These are phyloP conservation scores for Danio albolineatus DNA, from an alignment of 2,797 vertebrate species.

Conservation along the genomic window DNA sequence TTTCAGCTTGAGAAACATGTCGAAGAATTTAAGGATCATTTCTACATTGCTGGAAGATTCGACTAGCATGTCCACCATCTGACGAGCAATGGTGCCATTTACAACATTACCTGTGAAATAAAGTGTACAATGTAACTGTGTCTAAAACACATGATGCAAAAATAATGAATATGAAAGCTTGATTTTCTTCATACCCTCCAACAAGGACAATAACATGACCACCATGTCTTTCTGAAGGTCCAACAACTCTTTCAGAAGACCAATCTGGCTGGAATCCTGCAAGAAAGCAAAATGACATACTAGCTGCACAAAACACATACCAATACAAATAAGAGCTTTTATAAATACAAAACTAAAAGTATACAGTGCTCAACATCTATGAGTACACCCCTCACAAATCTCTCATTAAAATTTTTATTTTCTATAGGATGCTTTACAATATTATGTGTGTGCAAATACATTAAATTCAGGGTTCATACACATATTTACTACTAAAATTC, in stretches of 20 bases:
- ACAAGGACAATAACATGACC: conserved; percentile 93
- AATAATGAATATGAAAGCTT: neutral
- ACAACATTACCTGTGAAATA: conserved; percentile 89
- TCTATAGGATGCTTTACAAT: no score
- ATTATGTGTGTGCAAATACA: no score
- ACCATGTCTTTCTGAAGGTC: conserved; percentile 99
- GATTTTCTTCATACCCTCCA: conserved; percentile 83
- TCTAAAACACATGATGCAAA: neutral
- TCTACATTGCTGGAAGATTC: conserved; percentile 98
- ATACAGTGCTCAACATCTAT: no score
- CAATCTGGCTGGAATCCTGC: conserved; percentile 95
- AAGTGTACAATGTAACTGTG: conserved; percentile 11
- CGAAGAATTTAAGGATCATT: conserved; percentile 99
- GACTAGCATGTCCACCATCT: conserved; percentile 99
- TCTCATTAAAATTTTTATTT: no score
- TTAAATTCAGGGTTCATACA: no score
- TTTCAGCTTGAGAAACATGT: conserved; percentile 98
- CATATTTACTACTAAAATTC: no score
- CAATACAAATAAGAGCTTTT: neutral
- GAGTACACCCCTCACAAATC: no score
- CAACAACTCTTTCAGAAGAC: conserved; percentile 92
- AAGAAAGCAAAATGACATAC: conserved; percentile 62
- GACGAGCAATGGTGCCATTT: conserved; percentile 94
- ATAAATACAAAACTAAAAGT: neutral
- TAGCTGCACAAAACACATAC: neutral